These are phyloP conservation scores for Ophiodon elongatus DNA, from an alignment of 2,113 vertebrate genomes.

Conservation along the genomic window DNA sequence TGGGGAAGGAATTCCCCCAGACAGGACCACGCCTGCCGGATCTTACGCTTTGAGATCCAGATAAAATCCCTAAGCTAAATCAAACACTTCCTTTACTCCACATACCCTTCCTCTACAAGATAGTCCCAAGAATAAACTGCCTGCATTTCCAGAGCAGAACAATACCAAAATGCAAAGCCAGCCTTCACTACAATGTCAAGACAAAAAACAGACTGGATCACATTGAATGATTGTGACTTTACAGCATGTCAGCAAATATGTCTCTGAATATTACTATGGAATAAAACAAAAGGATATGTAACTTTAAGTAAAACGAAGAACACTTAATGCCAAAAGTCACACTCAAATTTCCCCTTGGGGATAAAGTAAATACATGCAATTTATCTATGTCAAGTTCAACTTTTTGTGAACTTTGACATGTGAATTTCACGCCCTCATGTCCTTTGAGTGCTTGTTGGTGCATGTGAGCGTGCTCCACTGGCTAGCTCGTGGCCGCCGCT, in stretches of 20 bases:
- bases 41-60: conserved; percentile 51
- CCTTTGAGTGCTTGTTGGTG: too few species aligned
- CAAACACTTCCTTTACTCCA: conserved; percentile 74
- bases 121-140: conserved; percentile 65
- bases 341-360: background rate
- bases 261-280: background rate
- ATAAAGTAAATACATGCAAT: background rate
- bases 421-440: too few species aligned
- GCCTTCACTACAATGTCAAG: conserved; percentile 32
- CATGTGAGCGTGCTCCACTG: too few species aligned
- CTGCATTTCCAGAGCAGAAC: conserved; percentile 42
- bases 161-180: conserved; percentile 51
- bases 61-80: conserved; percentile 76
- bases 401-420: background rate
- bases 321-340: background rate
- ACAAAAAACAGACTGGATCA: conserved; percentile 47
- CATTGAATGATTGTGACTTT: background rate
- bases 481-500: too few species aligned
- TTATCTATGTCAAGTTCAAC: background rate
- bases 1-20: conserved; percentile 77
- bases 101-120: conserved; percentile 63
- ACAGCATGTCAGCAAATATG: background rate
- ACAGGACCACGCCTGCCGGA: conserved; percentile 75
- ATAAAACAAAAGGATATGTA: background rate
- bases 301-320: background rate